phyloP scores from a whole-genome alignment of 2,797 vertebrate genomes.

The Danio tinwini region DNA sequence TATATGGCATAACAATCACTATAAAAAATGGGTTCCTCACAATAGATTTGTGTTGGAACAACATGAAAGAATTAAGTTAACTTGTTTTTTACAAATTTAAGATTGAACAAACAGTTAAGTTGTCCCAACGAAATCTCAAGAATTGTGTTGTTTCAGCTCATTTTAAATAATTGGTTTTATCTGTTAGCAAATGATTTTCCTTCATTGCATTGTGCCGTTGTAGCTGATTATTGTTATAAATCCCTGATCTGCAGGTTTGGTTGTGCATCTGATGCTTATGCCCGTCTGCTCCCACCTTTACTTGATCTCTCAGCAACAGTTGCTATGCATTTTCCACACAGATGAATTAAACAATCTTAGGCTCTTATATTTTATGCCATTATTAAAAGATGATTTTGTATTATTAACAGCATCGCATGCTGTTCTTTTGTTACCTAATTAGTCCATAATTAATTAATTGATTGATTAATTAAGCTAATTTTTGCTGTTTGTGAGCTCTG shows the following conservation, averaged over 20 bases:
- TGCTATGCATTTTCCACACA: constrained; percentile 31
- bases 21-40: no score
- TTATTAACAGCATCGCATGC: constrained; percentile 15
- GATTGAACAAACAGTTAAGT: no score
- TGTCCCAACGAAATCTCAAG: no score
- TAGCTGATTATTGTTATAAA: neutral
- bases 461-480: no score
- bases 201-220: neutral
- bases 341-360: neutral
- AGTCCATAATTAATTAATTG: neutral
- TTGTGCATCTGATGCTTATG: constrained; percentile 32
- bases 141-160: no score
- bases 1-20: neutral
- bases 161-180: no score
- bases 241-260: neutral
- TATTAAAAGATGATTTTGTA: constrained; percentile 27
- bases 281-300: neutral
- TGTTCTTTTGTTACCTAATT: neutral
- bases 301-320: constrained; percentile 65
- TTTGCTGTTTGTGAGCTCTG: neutral
- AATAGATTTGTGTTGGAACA: no score
- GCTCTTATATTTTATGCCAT: constrained; percentile 1
- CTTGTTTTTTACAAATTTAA: no score
- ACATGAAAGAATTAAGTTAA: no score
- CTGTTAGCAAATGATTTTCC: neutral